Evolutionary conservation across 2,888 invertebrate genomes (phyloP).

Genomic region (Pammene aurita): DNA sequence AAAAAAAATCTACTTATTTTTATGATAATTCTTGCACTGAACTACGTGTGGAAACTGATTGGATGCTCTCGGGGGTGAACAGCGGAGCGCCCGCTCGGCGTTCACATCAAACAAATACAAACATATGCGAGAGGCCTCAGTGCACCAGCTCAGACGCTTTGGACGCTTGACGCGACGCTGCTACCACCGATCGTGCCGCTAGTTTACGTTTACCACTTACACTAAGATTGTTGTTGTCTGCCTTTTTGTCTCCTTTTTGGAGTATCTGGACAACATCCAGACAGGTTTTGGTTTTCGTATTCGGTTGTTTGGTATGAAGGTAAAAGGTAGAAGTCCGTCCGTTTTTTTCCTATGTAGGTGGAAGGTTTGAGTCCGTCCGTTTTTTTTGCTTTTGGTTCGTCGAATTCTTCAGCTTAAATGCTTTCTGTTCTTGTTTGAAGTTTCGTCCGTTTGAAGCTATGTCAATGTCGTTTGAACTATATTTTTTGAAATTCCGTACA

Average conservation of each 20-base stretch:
- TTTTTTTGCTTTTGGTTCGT: slow-evolving; percentile 38
- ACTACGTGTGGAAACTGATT: too few species aligned
- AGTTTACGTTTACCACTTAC: background rate
- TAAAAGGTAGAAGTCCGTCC: slow-evolving; percentile 9
- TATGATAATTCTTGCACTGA: too few species aligned
- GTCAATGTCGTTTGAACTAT: slow-evolving; percentile 4
- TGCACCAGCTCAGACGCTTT: too few species aligned
- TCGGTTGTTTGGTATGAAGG: background rate
- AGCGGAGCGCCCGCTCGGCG: too few species aligned
- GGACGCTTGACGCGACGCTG: too few species aligned
- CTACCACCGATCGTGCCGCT: background rate
- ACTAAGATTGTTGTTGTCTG: slow-evolving; percentile 3
- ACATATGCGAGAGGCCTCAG: too few species aligned
- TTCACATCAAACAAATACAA: too few species aligned
- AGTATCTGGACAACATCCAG: slow-evolving; percentile 18
- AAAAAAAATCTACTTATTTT: too few species aligned
- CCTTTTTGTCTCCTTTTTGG: background rate
- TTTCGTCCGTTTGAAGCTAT: slow-evolving; percentile 1
- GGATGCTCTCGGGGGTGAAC: too few species aligned
- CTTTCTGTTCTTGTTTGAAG: slow-evolving; percentile 41
- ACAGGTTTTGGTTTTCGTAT: background rate
- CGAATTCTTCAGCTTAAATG: slow-evolving; percentile 48
- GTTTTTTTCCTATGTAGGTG: slow-evolving; percentile 21
- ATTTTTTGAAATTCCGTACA: background rate
- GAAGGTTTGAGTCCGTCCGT: slow-evolving; percentile 14